Conservation (phyloP, 2,113 vertebrate species). For the Campylomormyrus tamandua region DNA sequence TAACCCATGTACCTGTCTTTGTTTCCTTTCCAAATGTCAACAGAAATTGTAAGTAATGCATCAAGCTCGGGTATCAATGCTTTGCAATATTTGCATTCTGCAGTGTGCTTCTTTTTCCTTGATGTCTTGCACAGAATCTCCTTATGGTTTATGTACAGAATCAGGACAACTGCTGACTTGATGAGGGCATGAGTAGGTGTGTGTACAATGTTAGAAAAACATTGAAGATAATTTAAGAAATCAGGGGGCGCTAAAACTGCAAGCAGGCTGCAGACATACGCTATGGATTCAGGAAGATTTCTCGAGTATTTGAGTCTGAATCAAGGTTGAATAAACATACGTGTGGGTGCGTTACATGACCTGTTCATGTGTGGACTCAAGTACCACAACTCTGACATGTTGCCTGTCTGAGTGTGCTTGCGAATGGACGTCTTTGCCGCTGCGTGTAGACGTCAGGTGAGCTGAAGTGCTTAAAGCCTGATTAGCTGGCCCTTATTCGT, state of each 20-base stretch:
- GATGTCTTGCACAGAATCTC: background rate
- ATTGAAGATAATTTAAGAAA: background rate
- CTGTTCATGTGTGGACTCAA: background rate
- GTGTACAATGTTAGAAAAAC: background rate
- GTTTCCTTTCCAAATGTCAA: background rate
- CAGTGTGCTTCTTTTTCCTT: background rate
- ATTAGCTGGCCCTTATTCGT: background rate
- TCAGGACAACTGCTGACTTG: background rate
- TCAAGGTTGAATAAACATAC: background rate
- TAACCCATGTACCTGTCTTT: background rate
- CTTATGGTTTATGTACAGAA: background rate
- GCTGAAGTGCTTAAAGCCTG: background rate
- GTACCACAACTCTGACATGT: background rate
- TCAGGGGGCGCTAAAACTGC: background rate
- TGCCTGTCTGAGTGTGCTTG: background rate
- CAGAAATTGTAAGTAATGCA: background rate
- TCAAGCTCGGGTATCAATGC: background rate
- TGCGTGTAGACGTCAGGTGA: background rate
- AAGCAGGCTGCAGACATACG: background rate
- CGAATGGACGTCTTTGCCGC: background rate
- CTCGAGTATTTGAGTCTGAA: background rate
- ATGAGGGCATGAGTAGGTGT: background rate
- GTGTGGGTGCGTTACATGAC: background rate
- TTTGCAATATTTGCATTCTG: background rate
- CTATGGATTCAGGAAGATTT: too few species aligned